A percentile compares a stretch with the other conserved stretches of the same genome.
Conservation (phyloP, 2,113 vertebrate species). For the Pionites leucogaster region DNA sequence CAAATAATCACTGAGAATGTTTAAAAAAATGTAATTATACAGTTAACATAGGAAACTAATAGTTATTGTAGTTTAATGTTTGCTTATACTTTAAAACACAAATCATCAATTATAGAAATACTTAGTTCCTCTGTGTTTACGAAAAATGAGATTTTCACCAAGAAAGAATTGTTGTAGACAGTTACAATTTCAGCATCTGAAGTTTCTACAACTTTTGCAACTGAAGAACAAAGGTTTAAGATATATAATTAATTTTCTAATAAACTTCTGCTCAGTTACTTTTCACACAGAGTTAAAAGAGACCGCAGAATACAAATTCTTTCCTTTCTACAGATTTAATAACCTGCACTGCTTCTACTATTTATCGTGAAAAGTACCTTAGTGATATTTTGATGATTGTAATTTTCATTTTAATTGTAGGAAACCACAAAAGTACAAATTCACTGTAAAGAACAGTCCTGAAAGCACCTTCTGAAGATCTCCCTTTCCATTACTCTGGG, state of each 20-base stretch:
- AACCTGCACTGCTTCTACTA: neutral
- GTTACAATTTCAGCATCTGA: neutral
- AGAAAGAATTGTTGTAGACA: neutral
- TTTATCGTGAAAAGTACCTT: neutral
- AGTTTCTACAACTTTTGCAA: neutral
- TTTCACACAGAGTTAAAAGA: neutral
- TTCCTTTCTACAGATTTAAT: neutral
- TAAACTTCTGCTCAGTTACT: neutral
- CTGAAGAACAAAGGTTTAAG: neutral
- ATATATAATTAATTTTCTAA: neutral
- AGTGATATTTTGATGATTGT: neutral
- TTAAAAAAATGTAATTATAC: neutral
- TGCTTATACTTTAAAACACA: neutral
- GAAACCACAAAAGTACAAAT: neutral
- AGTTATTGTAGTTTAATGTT: neutral
- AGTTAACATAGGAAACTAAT: neutral
- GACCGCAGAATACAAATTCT: neutral
- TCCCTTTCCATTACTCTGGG: neutral
- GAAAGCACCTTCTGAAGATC: neutral
- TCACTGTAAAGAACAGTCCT: neutral
- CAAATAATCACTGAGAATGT: neutral
- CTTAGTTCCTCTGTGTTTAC: neutral
- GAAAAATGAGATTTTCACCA: neutral
- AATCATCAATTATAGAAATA: neutral
- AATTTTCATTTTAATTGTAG: neutral